Evolutionary conservation across 1,140 invertebrate species (phyloP), one percentile per base, ranked within the genome.

Genomic region (Laupala kohalensis): DNA sequence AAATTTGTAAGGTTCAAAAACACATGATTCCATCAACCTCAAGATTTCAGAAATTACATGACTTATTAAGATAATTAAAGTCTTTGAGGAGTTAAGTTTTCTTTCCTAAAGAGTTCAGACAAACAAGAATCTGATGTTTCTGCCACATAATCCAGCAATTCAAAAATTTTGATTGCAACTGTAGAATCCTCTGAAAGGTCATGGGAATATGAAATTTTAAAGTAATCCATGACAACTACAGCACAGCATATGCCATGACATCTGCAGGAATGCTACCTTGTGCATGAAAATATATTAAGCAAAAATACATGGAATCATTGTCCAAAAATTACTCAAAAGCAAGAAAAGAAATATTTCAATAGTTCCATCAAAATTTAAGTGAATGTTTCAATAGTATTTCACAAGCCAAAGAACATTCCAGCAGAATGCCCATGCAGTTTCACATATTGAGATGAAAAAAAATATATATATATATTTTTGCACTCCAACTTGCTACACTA

Each of bases 401-500:
- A 12, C 12, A 13, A 62, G n/a, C n/a, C 9, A 5, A 26, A 66
- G 64, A 53, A 53, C 37, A 68, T 71, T 71, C 71, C 71, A 67
- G 64, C 67, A 67, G 26, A 67, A 30, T 53, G 62, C 65, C 24
- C 71, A 72, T 72, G 71, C 71, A 72, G 28, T 65, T 65, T 71
- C 64, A 63, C 62, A 62, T 37, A 37, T 62, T 71, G 30, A 71
- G 70, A 71, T 53, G 70, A 65, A 53, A 71, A 71, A 71, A 68
- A n/a, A n/a, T 29, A 68, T 68, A 68, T 29, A 27, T 68, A 68
- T 28, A 71, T 30, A 71, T 53, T 30, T 71, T 72, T 72, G 71
- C 71, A 72, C 71, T 72, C 71, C 71, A 72, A 72, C 67, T 72
- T 72, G 65, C 71, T 72, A 72, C 71, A 72, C 71, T 72, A 72